Evolutionary conservation across 2,113 vertebrate genomes (phyloP), one percentile per base, ranked within the genome.

Genomic region (Poicephalus gulielmi): DNA sequence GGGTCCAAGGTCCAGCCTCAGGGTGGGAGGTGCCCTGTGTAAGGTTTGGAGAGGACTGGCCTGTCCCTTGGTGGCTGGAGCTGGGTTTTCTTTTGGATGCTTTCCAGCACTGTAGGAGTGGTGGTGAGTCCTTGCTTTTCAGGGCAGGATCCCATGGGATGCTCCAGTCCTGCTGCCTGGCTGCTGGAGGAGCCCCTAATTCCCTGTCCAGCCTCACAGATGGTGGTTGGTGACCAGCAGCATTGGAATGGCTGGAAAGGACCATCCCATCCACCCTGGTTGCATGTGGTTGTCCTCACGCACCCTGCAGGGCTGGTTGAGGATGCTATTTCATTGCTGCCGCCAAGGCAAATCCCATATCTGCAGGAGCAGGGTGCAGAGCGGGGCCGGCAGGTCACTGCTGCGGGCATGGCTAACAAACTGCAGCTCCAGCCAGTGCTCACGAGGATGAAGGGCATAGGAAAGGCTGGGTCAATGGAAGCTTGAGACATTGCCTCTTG

Each of bases 1-100:
- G 0, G 30, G 11, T 24, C 44, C 17, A 0, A 3, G 7, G 13
- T 33, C 33, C 16, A 3, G 25, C 55, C 60, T 13, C 0, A 0
- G 23, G 13, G 64, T 74, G 19, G 49, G 25, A 39, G 19, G 5
- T 70, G 37, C 24, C 33, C 66, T 8, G 11, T 13, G 10, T 4
- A 6, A n/a, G 17, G 11, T 20, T 3, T 55, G 23, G 25, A 60
- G 25, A 59, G 13, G 46, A 15, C 9, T 10, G n/a, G 37, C 1
- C 1, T 24, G 35, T 76, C 11, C 1, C 27, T 2, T 14, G 24
- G 31, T 13, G 39, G 8, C 35, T 13, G 31, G 25, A 39, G 60
- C 10, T 14, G 7, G 13, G 33, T 17, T 83, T 44, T 44, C 67
- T 68, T 4, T 0, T 0, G 0, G 31, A 31, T 75, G 7, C 28